phyloP scores from a whole-genome alignment of 2,797 vertebrate species.

The Sarcoramphus papa region DNA sequence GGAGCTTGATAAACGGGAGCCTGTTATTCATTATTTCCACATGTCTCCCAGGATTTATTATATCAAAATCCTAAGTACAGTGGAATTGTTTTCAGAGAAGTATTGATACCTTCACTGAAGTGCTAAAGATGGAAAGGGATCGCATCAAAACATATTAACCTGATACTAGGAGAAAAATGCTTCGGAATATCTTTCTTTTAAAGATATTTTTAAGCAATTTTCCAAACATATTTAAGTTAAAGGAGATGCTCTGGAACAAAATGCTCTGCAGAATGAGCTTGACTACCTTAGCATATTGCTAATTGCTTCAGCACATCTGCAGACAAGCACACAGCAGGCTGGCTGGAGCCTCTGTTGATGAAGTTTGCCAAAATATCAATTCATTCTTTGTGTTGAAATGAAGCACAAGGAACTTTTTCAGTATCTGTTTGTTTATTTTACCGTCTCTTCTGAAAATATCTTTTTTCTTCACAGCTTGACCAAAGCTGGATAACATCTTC shows the following conservation, averaged over 20 bases:
- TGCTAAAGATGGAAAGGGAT: background rate
- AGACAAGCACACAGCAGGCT: background rate
- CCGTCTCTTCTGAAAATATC: background rate
- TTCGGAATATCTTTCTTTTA: background rate
- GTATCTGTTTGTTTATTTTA: conserved; percentile 3
- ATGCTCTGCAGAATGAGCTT: background rate
- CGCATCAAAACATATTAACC: background rate
- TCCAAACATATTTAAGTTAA: background rate
- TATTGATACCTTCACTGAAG: background rate
- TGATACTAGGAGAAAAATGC: background rate
- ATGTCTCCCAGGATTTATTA: background rate
- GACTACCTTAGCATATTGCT: conserved; percentile 9
- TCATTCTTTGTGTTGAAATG: background rate
- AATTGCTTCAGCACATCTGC: conserved; percentile 30
- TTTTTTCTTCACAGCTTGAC: conserved; percentile 14
- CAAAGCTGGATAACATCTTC: background rate
- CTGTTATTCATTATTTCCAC: background rate
- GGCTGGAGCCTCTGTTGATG: background rate
- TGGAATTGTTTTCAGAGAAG: background rate
- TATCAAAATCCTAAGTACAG: background rate
- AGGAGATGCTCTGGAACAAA: background rate
- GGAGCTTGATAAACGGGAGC: background rate
- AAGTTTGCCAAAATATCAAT: background rate
- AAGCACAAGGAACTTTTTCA: background rate
- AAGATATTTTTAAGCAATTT: background rate